A percentile compares a stretch with the other conserved stretches of the same genome.
Evolutionary conservation across 2,888 invertebrate species (phyloP).

Genomic region (Apomyelois bistriatella): DNA sequence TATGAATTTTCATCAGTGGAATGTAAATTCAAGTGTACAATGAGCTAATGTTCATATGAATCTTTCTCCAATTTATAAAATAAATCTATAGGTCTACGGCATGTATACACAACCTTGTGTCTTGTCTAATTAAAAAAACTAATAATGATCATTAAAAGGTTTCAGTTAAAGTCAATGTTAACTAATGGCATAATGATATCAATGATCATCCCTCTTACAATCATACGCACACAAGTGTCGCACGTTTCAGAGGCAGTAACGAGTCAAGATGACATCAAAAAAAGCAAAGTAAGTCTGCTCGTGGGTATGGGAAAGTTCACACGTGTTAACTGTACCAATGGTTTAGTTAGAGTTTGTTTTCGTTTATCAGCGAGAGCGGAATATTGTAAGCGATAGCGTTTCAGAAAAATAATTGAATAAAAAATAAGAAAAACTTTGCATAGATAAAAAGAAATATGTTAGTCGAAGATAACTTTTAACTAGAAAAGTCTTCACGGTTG

Average conservation of each 20-base stretch:
- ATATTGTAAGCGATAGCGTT: conserved; percentile 20
- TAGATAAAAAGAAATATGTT: too few relatives aligned
- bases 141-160: too few relatives aligned
- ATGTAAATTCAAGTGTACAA: too few relatives aligned
- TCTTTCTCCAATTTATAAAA: too few relatives aligned
- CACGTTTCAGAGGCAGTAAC: conserved; percentile 37
- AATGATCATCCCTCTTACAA: conserved; percentile 21
- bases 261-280: conserved; percentile 46
- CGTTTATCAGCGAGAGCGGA: conserved; percentile 23
- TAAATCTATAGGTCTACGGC: too few relatives aligned
- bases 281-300: conserved; percentile 52
- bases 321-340: conserved; percentile 65
- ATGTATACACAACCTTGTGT: too few relatives aligned
- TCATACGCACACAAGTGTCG: conserved; percentile 34
- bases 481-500: too few relatives aligned
- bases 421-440: too few relatives aligned
- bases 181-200: neutral
- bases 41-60: too few relatives aligned
- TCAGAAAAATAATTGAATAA: neutral
- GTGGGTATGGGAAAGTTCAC: conserved; percentile 80
- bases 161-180: too few relatives aligned
- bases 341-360: conserved; percentile 30
- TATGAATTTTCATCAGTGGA: neutral
- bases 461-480: too few relatives aligned
- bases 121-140: too few relatives aligned